Percentiles rank a stretch among this genome's conserved stretches.
phyloP scores from a whole-genome alignment of 2,888 invertebrate species.

The Plagiodera versicolora region DNA sequence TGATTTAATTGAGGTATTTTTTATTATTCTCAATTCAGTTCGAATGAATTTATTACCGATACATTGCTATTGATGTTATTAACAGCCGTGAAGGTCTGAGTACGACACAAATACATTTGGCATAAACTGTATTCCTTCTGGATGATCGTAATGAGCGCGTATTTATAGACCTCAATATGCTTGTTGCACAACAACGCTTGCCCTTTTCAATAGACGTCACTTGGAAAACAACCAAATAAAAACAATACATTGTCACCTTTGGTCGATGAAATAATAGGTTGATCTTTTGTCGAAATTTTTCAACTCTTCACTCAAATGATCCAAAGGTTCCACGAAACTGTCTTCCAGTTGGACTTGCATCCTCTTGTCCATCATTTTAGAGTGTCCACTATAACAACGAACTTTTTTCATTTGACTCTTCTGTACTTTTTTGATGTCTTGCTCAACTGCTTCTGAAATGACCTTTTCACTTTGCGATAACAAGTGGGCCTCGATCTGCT shows the following conservation, averaged over 20 bases:
- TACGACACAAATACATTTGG: constrained; percentile 19
- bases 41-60: neutral
- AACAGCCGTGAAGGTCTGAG: neutral
- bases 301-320: constrained; percentile 64
- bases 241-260: constrained; percentile 60
- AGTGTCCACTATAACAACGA: constrained; percentile 40
- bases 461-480: constrained; percentile 61
- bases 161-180: constrained; percentile 12
- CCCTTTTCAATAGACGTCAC: constrained; percentile 20
- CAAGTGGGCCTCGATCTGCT: constrained; percentile 65
- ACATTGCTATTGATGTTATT: neutral
- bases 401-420: constrained; percentile 33
- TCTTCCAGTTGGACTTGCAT: constrained; percentile 57
- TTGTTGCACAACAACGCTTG: constrained; percentile 3
- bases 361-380: constrained; percentile 54
- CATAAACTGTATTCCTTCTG: constrained; percentile 15
- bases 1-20: no score
- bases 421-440: constrained; percentile 48
- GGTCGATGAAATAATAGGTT: constrained; percentile 62
- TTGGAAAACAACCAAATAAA: constrained; percentile 26
- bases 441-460: constrained; percentile 56
- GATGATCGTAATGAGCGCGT: constrained; percentile 11
- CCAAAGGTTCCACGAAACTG: constrained; percentile 62
- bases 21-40: no score
- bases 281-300: constrained; percentile 65